Evolutionary conservation across 2,888 invertebrate species (phyloP), one percentile per base, ranked within the genome.

Genomic region (Amblyjoppa proteus): DNA sequence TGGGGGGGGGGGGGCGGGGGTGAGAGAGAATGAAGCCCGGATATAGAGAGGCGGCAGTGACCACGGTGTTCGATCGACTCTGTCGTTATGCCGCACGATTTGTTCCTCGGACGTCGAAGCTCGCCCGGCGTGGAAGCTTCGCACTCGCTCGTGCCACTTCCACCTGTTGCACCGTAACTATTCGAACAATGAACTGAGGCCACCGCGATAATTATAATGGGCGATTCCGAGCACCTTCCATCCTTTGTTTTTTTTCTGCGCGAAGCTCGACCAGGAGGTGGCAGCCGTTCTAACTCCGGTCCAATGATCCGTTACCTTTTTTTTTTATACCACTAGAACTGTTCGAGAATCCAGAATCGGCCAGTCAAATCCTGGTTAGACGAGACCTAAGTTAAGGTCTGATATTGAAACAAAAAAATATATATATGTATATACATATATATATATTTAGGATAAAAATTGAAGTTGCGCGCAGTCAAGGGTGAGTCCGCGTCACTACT

Each of bases 71-170:
- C 87, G 79, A 88, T 85, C 87, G 89, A 87, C 89, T 88, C 88
- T 88, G 87, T 88, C 90, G 91, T 92, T 92, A 91, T 92, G 89
- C 90, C 87, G 88, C 90, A 88, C 90, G 90, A 91, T 90, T 92
- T 92, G 90, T 90, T 91, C 88, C 88, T 88, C 89, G 84, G 69
- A 74, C 78, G 79, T 20, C 31, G 83, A 71, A 31, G 73, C 76
- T 56, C 71, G 61, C 66, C 79, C 84, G 85, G 81, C 71, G 82
- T 87, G 41, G 64, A 20, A 75, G 75, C 45, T 82, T 75, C 61
- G 68, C 61, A 34, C 79, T 75, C 70, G 31, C 78, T 74, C 74
- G 75, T 53, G 83, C 75, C 74, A 71, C 58, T 81, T 51, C 86
- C 91, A 91, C 91, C 91, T 91, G 91, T 91, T 91, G 91, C 87